Evolutionary conservation across 1,140 invertebrate genomes (phyloP), one percentile per base, ranked within the genome.

Genomic region (Dendroctonus valens): DNA sequence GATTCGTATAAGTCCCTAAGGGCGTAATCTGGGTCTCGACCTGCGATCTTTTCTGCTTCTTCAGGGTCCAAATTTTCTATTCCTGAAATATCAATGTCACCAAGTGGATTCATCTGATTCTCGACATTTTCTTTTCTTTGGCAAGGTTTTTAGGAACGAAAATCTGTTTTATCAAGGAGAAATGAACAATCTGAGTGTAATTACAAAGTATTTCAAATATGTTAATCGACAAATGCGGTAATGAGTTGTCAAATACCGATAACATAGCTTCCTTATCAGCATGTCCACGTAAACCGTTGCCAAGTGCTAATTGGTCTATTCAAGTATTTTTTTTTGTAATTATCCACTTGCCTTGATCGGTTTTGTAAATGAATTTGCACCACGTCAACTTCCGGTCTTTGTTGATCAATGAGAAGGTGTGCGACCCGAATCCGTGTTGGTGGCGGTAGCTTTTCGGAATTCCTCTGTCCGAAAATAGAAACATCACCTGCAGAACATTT

Each of bases 371-470:
- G 79, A 96, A 96, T 83, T 96, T 97, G 77, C 89, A 91, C 74
- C 90, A 95, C 8, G 90, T 82, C 12, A 83, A 72, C 72, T 91
- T 82, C 50, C 87, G 84, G 5, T 87, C 78, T 7, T 78, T 80
- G 77, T 96, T 95, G 9, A 96, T 85, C 57, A 97, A 76, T 73
- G 94, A 94, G 77, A 93, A 96, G 0, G 94, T 95, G 76, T 97
- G 92, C 0, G 89, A 92, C 7, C 93, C 93, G 76, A 91, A 97
- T 41, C 94, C 92, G 76, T 97, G 90, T 92, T 96, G 94, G 75
- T 90, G 86, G 14, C 92, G 83, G 77, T 87, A 87, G 6, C 93
- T 92, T 76, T 94, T 89, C 1, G 94, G 94, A 51, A 91, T 94
- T 40, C 93, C 75, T 70, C 93, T 83, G 80, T 96, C 93, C n/a